Percentiles rank a stretch among this genome's conserved stretches.
Conservation (phyloP, 2,113 vertebrate species). For the Cnemophilus loriae region DNA sequence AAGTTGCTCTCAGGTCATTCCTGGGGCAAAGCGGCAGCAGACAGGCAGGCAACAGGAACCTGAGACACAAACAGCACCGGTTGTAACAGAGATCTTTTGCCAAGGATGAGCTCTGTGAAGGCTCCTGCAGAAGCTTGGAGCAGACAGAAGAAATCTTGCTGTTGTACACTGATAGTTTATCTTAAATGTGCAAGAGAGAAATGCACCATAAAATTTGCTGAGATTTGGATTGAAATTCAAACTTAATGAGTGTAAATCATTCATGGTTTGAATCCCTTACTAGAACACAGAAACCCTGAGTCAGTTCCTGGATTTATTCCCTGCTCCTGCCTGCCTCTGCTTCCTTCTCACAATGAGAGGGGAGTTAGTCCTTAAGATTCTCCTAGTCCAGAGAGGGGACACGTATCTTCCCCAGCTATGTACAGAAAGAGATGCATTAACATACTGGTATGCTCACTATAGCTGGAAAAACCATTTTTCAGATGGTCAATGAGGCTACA, state of each 20-base stretch:
- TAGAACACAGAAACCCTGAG: background rate
- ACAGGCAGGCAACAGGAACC: constrained; percentile 19
- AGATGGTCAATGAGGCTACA: background rate
- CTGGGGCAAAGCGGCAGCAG: background rate
- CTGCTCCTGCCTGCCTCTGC: rapidly evolving
- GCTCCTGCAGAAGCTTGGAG: background rate
- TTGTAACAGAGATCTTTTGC: background rate
- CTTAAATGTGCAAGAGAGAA: background rate
- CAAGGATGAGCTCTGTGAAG: background rate
- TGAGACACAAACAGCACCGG: background rate
- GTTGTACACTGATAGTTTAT: background rate
- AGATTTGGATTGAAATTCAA: background rate
- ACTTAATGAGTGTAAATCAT: background rate
- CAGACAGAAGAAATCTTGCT: background rate
- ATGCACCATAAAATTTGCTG: background rate
- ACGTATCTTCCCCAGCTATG: rapidly evolving
- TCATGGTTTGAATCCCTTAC: background rate
- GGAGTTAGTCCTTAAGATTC: background rate
- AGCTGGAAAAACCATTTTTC: background rate
- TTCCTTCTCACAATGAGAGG: background rate
- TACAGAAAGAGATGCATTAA: background rate
- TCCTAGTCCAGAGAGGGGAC: background rate
- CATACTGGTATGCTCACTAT: background rate
- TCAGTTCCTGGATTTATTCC: background rate
- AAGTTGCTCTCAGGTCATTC: background rate